Base-by-base conservation (phyloP, 2,888 invertebrate genomes). In the Calliopum simillimum region DNA sequence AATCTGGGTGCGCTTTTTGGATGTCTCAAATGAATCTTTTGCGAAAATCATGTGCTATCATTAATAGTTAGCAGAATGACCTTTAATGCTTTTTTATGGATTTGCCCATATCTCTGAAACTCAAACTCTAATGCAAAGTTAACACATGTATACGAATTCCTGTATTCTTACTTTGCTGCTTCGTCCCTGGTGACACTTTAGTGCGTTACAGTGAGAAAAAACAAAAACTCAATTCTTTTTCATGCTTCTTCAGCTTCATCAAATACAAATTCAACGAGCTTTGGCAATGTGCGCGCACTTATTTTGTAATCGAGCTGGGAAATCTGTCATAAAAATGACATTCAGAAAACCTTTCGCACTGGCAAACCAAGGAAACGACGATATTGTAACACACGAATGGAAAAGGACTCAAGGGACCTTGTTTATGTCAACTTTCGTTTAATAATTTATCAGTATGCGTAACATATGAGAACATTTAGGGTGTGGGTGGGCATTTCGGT, bases 341-440 rank as follows among this genome's bases (percentile, higher is more conserved):
- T 66, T 46, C 53, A 58, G 61, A 71, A n/a, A n/a, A 68, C 70
- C 53, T 68, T 68, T 47, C 41, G 71, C 56, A 68, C 69, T 65
- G 25, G 12, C 66, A 46, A n/a, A 14, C 6, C 44, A 43, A n/a
- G 59, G 64, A 59, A 66, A 47, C 63, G 19, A 47, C 67, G 65
- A 71, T 72, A 70, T 69, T 73, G 74, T 73, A 74, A 71, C 75
- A 74, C 75, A 75, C 74, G 73, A 74, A 72, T 67, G 74, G 79
- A 82, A 83, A 82, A 81, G 81, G 81, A 80, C 86, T 85, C 86
- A 80, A 80, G 86, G 86, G 86, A 85, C 80, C 81, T 81, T 81
- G 82, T 86, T 85, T 85, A 84, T 86, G 86, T 85, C 86, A 86
- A 82, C 79, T 79, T 76, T 74, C 73, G 76, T 73, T 49, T 76